These are phyloP conservation scores for Pica pica DNA, from an alignment of 2,113 vertebrate species.

Conservation along the genomic window DNA sequence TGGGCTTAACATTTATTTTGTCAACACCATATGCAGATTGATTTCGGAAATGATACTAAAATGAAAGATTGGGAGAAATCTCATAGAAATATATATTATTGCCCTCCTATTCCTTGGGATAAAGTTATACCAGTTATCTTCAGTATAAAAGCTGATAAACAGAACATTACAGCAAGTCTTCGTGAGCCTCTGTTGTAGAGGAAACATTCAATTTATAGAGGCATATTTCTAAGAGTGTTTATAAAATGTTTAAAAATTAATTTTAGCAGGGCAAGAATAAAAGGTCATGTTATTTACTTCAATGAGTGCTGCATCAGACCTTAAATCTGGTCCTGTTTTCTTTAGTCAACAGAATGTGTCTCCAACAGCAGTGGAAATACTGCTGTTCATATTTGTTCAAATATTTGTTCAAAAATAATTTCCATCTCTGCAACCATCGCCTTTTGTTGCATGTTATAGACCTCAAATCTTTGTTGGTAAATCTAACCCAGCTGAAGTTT, in stretches of 20 bases:
- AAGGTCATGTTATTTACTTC: neutral
- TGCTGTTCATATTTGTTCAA: neutral
- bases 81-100: neutral
- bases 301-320: neutral
- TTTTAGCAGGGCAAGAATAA: neutral
- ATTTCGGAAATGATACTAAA: neutral
- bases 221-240: neutral
- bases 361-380: neutral
- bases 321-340: neutral
- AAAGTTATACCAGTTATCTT: neutral
- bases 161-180: neutral
- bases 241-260: neutral
- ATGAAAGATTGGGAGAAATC: neutral
- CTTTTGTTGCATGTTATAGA: neutral
- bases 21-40: neutral
- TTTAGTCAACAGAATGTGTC: neutral
- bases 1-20: neutral
- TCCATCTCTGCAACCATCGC: neutral
- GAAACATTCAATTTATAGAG: neutral
- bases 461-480: neutral
- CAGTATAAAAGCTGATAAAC: neutral
- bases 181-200: neutral
- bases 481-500: neutral
- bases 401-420: neutral
- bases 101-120: neutral